Base-by-base conservation (phyloP, 2,797 vertebrate genomes). In the Xenentodon cancila region DNA sequence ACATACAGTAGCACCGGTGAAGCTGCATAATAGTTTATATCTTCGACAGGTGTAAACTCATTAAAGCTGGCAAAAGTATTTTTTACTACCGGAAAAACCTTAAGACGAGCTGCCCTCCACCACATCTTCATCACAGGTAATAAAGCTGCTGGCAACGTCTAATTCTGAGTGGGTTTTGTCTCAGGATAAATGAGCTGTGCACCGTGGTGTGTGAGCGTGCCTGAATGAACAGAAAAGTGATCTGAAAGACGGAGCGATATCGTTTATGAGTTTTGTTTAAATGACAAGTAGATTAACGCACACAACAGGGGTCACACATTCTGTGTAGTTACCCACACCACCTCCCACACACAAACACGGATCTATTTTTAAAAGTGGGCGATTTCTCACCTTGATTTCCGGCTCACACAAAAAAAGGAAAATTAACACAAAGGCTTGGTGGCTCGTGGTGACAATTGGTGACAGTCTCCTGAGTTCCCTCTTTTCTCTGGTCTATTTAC, bases 371-470 rank as follows among this genome's bases (percentile, higher is more conserved):
- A 79, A 88, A 88, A 89, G 40, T 40, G 56, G 66, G 67, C 69
- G 59, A 81, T 88, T 86, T 92, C 80, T 90, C 89, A 86, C 84
- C 59, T 75, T 6, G 8, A 65, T 84, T 88, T 84, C 80, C 34
- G 73, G 77, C 68, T 71, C 82, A 85, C 61, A 64, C n/a, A n/a
- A n/a, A 59, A 77, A 82, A 80, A 75, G 72, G 79, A 90, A 91
- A 90, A 93, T 92, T 85, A 93, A 91, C 89, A 91, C 80, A 82
- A 84, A 84, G 77, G 62, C 77, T 53, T 65, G 73, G 51, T 45
- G 32, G 71, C 75, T 84, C 76, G 19, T 77, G 84, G 90, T 92
- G 92, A 92, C 90, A 89, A 94, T 92, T 93, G 87, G 86, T 88
- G 87, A 90, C 75, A 84, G 75, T 85, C 88, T 86, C 91, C 49